Conservation (phyloP, 2,113 vertebrate species). For the Aleadryas rufinucha region DNA sequence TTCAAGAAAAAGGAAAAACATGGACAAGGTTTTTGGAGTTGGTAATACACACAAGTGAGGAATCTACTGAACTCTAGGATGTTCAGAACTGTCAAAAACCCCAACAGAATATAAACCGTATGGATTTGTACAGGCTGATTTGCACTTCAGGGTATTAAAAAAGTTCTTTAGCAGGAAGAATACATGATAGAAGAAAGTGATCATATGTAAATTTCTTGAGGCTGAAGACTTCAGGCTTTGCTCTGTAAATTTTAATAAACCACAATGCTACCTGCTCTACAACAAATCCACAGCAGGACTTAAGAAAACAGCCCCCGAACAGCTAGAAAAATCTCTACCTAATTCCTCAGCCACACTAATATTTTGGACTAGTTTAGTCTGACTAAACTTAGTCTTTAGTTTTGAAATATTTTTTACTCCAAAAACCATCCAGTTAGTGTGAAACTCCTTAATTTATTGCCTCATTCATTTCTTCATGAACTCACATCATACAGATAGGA, state of each 20-base stretch:
- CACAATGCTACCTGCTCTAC: background rate
- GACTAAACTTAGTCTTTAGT: too few relatives aligned
- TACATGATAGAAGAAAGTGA: background rate
- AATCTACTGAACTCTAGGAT: background rate
- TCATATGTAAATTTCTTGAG: background rate
- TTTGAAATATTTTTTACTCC: background rate
- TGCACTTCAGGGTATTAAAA: background rate
- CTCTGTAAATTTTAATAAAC: background rate
- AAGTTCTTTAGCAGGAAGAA: background rate
- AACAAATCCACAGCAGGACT: background rate
- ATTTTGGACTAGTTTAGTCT: background rate
- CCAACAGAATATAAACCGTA: accelerated
- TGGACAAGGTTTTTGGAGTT: background rate
- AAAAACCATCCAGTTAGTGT: background rate
- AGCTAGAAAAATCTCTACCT: accelerated
- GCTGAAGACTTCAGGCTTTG: background rate
- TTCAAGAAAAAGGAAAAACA: background rate
- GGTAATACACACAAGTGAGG: background rate
- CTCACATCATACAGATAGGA: background rate
- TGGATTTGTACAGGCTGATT: background rate
- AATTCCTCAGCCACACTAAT: background rate
- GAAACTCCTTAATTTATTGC: background rate
- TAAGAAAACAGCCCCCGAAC: background rate
- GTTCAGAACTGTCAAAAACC: background rate
- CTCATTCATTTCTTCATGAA: background rate